phyloP scores from a whole-genome alignment of 2,888 invertebrate species.

The Papilio demoleus region DNA sequence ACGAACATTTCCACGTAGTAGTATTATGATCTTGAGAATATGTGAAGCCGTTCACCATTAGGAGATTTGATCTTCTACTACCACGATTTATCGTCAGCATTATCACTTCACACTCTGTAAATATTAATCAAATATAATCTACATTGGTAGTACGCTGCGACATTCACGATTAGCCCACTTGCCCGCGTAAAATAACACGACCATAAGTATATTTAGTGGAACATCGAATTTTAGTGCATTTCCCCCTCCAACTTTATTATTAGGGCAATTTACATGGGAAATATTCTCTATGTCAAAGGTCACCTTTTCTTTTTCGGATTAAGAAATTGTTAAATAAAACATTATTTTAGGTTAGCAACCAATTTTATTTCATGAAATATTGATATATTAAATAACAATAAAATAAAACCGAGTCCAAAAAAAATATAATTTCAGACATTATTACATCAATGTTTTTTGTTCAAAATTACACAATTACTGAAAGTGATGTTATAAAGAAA shows the following conservation, averaged over 20 bases:
- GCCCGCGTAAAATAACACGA: neutral
- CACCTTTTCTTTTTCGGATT: neutral
- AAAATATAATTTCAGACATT: too few relatives aligned
- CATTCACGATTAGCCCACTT: neutral
- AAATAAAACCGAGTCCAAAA: too few relatives aligned
- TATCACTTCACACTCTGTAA: constrained; percentile 45
- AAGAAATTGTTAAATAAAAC: neutral
- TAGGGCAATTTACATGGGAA: too few relatives aligned
- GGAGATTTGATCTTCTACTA: constrained; percentile 48
- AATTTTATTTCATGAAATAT: constrained; percentile 9
- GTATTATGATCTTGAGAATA: constrained; percentile 58
- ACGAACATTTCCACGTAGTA: constrained; percentile 56
- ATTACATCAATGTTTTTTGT: too few relatives aligned
- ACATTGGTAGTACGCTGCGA: neutral
- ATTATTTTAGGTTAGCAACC: neutral
- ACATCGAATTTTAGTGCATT: neutral
- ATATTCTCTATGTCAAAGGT: too few relatives aligned
- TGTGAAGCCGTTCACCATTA: constrained; percentile 57
- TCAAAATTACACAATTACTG: too few relatives aligned
- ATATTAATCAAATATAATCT: constrained; percentile 5
- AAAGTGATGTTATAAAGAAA: too few relatives aligned
- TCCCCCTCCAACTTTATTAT: too few relatives aligned
- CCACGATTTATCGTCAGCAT: constrained; percentile 54
- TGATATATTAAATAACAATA: too few relatives aligned
- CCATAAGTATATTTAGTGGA: neutral